These are phyloP conservation scores for Paramisgurnus dabryanus DNA, from an alignment of 2,113 vertebrate genomes.

Conservation along the genomic window DNA sequence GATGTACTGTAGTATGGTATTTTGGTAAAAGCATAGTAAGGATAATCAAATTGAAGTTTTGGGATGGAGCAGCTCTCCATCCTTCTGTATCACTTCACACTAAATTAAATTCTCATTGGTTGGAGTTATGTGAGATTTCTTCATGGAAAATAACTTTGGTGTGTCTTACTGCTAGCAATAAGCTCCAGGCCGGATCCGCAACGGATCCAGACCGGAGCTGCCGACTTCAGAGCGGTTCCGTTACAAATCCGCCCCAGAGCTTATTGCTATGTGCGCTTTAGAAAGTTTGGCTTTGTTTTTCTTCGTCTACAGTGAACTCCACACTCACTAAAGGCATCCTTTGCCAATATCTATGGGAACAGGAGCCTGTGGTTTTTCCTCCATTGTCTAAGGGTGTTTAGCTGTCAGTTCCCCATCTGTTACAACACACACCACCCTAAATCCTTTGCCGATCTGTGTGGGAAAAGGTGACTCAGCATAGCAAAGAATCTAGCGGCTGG, in stretches of 20 bases:
- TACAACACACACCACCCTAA: background rate
- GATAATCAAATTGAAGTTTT: background rate
- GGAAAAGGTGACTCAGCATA: slow-evolving; percentile 3
- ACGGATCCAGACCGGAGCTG: no score
- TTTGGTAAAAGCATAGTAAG: background rate
- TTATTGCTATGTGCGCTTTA: no score
- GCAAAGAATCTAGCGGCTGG: background rate
- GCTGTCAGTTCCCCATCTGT: slow-evolving; percentile 7
- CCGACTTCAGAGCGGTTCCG: no score
- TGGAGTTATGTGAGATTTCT: background rate
- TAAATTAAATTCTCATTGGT: background rate
- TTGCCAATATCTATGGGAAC: slow-evolving; percentile 1
- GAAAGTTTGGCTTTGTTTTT: background rate
- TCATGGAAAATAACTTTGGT: background rate
- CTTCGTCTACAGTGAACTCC: background rate
- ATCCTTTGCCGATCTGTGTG: slow-evolving; percentile 1
- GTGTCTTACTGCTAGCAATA: background rate
- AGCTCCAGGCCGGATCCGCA: no score
- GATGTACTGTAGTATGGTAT: no score
- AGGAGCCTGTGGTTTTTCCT: slow-evolving; percentile 17
- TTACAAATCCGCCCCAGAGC: no score
- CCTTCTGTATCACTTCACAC: background rate
- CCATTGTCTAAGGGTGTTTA: slow-evolving; percentile 12
- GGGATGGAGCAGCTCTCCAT: background rate
- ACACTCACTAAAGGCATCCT: background rate